Evolutionary conservation across 2,888 invertebrate genomes (phyloP).

Genomic region (Cistogaster globosa): DNA sequence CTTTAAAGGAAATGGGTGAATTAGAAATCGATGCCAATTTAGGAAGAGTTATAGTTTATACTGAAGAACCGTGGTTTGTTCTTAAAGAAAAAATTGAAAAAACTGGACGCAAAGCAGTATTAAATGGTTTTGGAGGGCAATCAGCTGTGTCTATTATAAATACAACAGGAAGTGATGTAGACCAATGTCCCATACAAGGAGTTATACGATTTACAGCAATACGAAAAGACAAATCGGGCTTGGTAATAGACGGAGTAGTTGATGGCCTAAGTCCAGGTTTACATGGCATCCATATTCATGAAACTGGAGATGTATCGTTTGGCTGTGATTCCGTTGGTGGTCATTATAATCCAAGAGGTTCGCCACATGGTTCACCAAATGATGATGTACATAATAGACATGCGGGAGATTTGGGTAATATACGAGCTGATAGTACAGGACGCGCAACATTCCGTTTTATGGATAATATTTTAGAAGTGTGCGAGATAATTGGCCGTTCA

Average conservation of each 20-base stretch:
- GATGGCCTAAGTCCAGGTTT: conserved; percentile 89
- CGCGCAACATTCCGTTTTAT: conserved; percentile 87
- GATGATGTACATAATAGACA: conserved; percentile 83
- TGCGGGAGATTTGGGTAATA: conserved; percentile 87
- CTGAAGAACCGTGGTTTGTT: conserved; percentile 81
- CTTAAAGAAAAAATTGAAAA: conserved; percentile 84
- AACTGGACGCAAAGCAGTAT: conserved; percentile 89
- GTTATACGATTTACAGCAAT: conserved; percentile 88
- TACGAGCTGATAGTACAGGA: conserved; percentile 86
- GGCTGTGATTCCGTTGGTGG: conserved; percentile 85
- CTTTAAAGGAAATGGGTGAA: conserved; percentile 82
- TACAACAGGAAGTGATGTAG: conserved; percentile 78
- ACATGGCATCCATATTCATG: conserved; percentile 85
- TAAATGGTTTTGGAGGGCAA: conserved; percentile 91
- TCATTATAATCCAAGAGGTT: conserved; percentile 85
- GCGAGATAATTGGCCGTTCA: conserved; percentile 90
- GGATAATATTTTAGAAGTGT: conserved; percentile 86
- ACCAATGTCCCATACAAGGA: conserved; percentile 85
- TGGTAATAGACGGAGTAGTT: conserved; percentile 92
- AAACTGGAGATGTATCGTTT: conserved; percentile 89
- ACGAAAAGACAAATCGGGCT: conserved; percentile 82
- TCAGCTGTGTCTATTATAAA: conserved; percentile 90
- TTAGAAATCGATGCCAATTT: conserved; percentile 78
- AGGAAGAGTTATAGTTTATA: conserved; percentile 80
- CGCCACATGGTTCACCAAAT: conserved; percentile 84